Evolutionary conservation across 2,113 vertebrate species (phyloP), one percentile per base, ranked within the genome.

Genomic region (Ceratotherium simum): DNA sequence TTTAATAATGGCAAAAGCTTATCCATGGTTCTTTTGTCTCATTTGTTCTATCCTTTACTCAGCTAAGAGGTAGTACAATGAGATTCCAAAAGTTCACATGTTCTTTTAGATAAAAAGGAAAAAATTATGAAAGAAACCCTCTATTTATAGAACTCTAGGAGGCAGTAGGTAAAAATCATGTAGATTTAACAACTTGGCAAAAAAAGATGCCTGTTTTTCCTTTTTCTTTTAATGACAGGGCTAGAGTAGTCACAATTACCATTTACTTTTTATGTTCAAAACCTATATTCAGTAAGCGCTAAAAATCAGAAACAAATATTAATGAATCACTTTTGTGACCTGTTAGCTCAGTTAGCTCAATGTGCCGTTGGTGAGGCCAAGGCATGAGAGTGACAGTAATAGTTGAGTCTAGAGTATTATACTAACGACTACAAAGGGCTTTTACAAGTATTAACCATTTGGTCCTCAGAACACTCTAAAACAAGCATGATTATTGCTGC

Each of bases 241-340:
- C n/a, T 51, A 70, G 23, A 70, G 3, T 5, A 67, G 5, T 94
- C 21, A 80, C 17, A 64, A 48, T 75, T 65, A 54, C 51, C n/a
- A 80, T 60, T 84, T 51, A 75, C 5, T 48, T 90, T 91, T 86
- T 48, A 73, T 70, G 46, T 60, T 7, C 64, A 31, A 91, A 79
- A 65, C 4, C 21, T 58, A 76, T 33, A 87, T 33, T 39, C 4
- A 67, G 27, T 93, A 92, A 76, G 11, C 8, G 36, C 25, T 81
- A 60, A 65, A 89, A 90, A 33, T 31, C 46, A 25, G 42, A 69
- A 83, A 62, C 92, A 64, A 92, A 94, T 90, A 87, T 65, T 70
- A 81, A 78, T 58, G 39, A 86, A 64, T 62, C 36, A 36, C 42
- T 75, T 78, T 8, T 78, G 8, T 78, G 60, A 84, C 31, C 33